These are phyloP conservation scores for Dendrolimus punctatus DNA, from an alignment of 1,140 invertebrate species.

Conservation along the genomic window DNA sequence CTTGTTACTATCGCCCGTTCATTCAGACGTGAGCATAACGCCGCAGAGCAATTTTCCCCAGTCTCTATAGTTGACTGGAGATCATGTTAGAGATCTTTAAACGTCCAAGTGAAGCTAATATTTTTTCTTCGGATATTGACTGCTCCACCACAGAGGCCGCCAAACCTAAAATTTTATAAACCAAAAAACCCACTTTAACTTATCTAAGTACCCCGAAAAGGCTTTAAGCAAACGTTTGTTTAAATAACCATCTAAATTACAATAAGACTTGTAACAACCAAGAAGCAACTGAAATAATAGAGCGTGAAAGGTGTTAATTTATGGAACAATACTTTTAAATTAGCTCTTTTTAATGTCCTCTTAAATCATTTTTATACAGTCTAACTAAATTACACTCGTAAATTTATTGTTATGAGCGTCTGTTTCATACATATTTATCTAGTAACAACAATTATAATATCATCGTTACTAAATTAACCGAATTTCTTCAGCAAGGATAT, in stretches of 20 bases:
- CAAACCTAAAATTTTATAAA: too few species aligned
- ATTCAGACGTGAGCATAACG: constrained; percentile 6
- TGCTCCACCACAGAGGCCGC: too few species aligned
- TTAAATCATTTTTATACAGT: constrained; percentile 25
- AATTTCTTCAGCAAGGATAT: too few species aligned
- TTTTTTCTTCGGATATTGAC: too few species aligned
- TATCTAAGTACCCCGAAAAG: too few species aligned
- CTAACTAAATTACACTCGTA: constrained; percentile 17
- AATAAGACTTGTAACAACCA: neutral
- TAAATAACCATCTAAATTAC: neutral
- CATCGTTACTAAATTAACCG: too few species aligned
- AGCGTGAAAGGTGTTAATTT: constrained; percentile 21
- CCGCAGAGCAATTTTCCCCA: neutral
- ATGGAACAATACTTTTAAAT: constrained; percentile 23
- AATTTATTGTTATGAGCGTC: constrained; percentile 22
- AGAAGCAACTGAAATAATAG: neutral
- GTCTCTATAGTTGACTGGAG: too few species aligned
- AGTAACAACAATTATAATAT: too few species aligned
- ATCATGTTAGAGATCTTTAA: too few species aligned
- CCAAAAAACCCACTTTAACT: too few species aligned
- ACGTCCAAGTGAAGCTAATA: too few species aligned
- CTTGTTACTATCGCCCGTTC: constrained; percentile 1
- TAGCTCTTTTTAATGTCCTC: constrained; percentile 16
- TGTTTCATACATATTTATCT: constrained; percentile 1
- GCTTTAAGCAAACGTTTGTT: neutral